phyloP scores from a whole-genome alignment of 1,140 invertebrate genomes.

The Frieseomelitta varia region DNA sequence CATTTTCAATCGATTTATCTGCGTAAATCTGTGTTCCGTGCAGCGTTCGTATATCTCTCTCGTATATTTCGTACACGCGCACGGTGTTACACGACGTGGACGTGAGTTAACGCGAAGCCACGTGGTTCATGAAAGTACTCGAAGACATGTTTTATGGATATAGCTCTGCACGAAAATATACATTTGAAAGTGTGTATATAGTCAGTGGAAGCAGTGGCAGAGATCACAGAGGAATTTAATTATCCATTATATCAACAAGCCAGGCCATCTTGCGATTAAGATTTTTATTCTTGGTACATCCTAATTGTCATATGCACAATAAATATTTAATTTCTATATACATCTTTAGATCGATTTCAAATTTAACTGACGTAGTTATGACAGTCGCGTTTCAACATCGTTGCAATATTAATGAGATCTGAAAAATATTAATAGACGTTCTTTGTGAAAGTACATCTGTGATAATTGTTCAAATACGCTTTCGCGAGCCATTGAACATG shows the following conservation, averaged over 20 bases:
- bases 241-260: background rate
- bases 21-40: too few species aligned
- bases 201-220: background rate
- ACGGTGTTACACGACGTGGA: background rate
- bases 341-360: background rate
- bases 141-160: background rate
- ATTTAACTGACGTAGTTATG: background rate
- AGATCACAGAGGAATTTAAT: background rate
- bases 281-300: too few species aligned
- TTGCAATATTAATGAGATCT: background rate
- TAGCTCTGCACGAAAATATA: too few species aligned
- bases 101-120: background rate
- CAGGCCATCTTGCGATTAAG: too few species aligned
- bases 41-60: background rate
- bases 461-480: too few species aligned
- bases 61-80: background rate
- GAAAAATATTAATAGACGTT: background rate
- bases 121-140: background rate
- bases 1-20: conserved; percentile 46
- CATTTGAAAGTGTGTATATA: background rate
- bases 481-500: background rate
- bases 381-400: background rate
- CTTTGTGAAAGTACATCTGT: background rate
- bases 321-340: background rate
- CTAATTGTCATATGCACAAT: background rate